Base-by-base conservation (phyloP, 2,888 invertebrate genomes). In the Xylota sylvarum region DNA sequence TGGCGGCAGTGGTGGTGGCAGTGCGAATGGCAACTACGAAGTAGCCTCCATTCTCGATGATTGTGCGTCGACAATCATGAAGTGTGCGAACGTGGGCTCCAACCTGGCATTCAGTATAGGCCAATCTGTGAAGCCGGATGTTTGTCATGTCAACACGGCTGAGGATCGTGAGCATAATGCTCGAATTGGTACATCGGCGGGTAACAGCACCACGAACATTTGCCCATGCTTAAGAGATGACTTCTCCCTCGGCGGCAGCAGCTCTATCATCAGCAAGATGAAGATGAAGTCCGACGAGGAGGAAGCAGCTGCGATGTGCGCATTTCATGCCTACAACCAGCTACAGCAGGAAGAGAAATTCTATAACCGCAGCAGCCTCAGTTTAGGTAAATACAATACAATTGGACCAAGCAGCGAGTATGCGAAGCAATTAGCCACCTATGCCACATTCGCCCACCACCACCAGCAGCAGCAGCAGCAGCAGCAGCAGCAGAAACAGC, bases 371-470 rank as follows among this genome's bases (percentile, higher is more conserved):
- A 89, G 88, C 70, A 88, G 88, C 52, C 88, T 88, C 77, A 89
- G 89, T 78, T 85, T 89, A 37, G 91, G 91, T 88, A 92, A 92
- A 89, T 92, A 91, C 88, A 93, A 93, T 78, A 92, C 92, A 64
- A 92, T 92, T 77, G 93, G 92, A 58, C 91, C 92, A 60, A 92
- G 91, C 88, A 92, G 91, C 89, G 92, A 92, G 79, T 92, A 91
- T 88, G 91, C 91, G 19, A 90, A 91, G 35, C 92, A 92, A 87
- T 88, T 92, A 89, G 90, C 90, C 55, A 89, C 90, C 81, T 91
- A 92, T 64, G 90, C 90, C 79, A 90, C 91, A 83, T 89, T 91
- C 74, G 90, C 90, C 85, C 88, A 88, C 48, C 85, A 88, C 9
- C 88, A 89, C 19, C 88, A 88, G n/a, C 87, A 87, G 48, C 77